Conservation (phyloP, 2,888 invertebrate species). For the Arctia plantaginis region DNA sequence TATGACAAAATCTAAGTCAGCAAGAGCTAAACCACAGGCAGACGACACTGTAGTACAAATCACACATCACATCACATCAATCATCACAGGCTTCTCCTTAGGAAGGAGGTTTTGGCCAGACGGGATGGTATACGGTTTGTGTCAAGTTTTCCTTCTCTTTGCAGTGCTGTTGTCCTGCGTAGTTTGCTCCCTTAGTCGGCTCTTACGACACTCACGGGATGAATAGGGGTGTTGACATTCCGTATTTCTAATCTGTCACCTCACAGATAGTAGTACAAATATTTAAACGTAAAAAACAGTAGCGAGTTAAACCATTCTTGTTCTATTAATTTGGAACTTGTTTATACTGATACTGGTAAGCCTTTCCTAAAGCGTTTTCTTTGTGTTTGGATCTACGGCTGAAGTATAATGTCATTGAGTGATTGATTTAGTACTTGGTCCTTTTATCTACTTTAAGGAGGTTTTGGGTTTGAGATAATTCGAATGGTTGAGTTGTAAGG, state of each 20-base stretch:
- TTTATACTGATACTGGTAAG: constrained; percentile 16
- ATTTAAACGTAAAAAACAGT: constrained; percentile 17
- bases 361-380: constrained; percentile 33
- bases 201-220: too few species aligned
- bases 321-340: constrained; percentile 9
- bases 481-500: constrained; percentile 9
- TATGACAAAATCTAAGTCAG: too few species aligned
- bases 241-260: too few species aligned
- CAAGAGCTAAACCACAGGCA: background rate
- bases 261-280: too few species aligned
- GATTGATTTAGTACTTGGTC: constrained; percentile 39
- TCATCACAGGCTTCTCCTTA: too few species aligned
- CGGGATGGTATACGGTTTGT: too few species aligned
- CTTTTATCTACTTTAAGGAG: constrained; percentile 19
- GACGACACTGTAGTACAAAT: background rate
- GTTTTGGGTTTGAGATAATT: constrained; percentile 16
- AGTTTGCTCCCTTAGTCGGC: too few species aligned
- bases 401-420: constrained; percentile 24
- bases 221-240: too few species aligned
- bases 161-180: too few species aligned
- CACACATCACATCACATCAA: too few species aligned
- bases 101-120: too few species aligned
- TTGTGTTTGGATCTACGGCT: constrained; percentile 21
- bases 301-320: constrained; percentile 1
- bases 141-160: too few species aligned